These are phyloP conservation scores for Andrena marginata DNA, from an alignment of 2,888 invertebrate genomes.

Conservation along the genomic window DNA sequence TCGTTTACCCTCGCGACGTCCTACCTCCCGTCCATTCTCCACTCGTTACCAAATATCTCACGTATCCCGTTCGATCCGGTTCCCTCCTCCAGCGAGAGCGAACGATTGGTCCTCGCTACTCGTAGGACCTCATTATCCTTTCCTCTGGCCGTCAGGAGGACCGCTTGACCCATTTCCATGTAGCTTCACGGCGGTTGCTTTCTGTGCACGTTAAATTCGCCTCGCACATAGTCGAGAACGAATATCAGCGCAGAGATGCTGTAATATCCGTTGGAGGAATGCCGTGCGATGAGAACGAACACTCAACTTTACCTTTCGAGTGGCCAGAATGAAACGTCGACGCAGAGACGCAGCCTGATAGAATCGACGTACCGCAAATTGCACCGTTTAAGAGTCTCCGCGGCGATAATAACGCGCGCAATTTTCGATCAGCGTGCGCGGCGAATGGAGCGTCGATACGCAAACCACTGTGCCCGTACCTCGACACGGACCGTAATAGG, in stretches of 20 bases:
- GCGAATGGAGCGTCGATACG: slow-evolving; percentile 4
- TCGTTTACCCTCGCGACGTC: slow-evolving; percentile 29
- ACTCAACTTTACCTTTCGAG: background rate
- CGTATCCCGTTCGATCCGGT: slow-evolving; percentile 13
- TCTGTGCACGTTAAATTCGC: background rate
- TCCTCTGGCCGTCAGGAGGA: background rate
- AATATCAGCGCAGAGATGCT: too few species aligned
- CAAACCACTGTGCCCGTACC: slow-evolving; percentile 15
- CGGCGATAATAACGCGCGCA: slow-evolving; percentile 26
- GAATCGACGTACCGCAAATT: background rate
- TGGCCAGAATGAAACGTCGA: background rate
- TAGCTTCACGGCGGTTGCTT: background rate
- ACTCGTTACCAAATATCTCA: slow-evolving; percentile 49
- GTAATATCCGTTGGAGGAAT: too few species aligned
- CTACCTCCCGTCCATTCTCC: background rate
- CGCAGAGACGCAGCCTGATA: background rate
- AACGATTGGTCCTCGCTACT: slow-evolving; percentile 42
- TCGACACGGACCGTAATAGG: slow-evolving; percentile 34
- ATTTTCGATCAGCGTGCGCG: too few species aligned
- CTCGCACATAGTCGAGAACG: background rate
- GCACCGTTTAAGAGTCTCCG: slow-evolving; percentile 39
- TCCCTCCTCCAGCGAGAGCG: background rate
- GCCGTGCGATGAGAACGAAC: too few species aligned
- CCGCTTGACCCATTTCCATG: slow-evolving; percentile 14
- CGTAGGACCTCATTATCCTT: background rate